These are phyloP conservation scores for Plusia festucae DNA, from an alignment of 2,888 invertebrate genomes.

Conservation along the genomic window DNA sequence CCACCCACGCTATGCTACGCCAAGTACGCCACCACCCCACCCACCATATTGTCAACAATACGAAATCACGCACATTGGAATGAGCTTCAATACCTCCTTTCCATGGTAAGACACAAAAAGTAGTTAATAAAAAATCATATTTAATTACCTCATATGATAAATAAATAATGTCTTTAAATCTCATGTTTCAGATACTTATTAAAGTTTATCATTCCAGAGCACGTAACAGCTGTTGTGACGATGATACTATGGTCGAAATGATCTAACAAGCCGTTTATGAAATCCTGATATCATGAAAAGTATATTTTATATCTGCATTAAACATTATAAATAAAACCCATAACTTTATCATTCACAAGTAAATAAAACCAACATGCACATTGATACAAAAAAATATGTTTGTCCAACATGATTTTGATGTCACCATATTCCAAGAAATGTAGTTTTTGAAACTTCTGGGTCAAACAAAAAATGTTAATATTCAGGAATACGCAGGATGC, in stretches of 20 bases:
- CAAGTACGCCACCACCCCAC: slow-evolving; percentile 74
- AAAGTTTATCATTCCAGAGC: slow-evolving; percentile 28
- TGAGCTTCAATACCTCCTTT: not conserved
- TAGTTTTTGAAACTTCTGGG: not conserved
- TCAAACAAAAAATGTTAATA: not conserved
- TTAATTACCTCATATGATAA: no score
- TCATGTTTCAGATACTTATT: no score
- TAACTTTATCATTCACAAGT: slow-evolving; percentile 1
- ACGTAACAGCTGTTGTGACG: slow-evolving; percentile 25
- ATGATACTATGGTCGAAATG: slow-evolving; percentile 28
- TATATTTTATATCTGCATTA: not conserved
- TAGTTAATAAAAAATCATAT: no score
- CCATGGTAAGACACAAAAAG: no score
- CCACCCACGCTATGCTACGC: slow-evolving; percentile 67
- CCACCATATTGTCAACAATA: slow-evolving; percentile 88
- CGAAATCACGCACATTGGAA: slow-evolving; percentile 65
- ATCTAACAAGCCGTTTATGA: slow-evolving; percentile 25
- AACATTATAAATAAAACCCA: not conserved
- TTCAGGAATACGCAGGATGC: not conserved
- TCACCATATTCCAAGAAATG: not conserved
- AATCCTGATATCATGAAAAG: not conserved
- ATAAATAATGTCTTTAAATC: no score
- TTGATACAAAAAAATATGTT: not conserved
- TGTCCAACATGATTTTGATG: not conserved
- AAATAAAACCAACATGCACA: slow-evolving; percentile 18